Evolutionary conservation across 2,113 vertebrate species (phyloP), one percentile per base, ranked within the genome.

Genomic region (Typhlomys cinereus): DNA sequence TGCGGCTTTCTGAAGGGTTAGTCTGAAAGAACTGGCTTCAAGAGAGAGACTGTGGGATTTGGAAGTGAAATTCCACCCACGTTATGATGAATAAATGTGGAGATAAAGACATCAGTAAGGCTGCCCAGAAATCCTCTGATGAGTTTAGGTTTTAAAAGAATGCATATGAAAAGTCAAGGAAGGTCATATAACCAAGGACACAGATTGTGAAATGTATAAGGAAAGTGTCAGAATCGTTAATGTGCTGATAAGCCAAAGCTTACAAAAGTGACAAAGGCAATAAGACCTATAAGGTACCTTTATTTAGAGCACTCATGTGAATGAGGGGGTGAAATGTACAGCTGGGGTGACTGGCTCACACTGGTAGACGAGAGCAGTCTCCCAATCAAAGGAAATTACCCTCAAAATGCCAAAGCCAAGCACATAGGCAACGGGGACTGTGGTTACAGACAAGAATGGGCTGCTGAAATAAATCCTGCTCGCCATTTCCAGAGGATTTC

Each of bases 151-250:
- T 92, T 90, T 31, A 57, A 86, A 94, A 94, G 62, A 69, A 66
- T 54, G 84, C 41, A 34, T 66, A 48, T 46, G 54, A 34, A 71
- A 89, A 85, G 57, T 71, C 76, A 81, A 67, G 57, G 20, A 70
- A 87, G 66, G 80, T 59, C 66, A 46, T 5, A 54, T 39, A 95
- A 84, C 57, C 89, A 88, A 96, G 84, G 79, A 82, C 44, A 61
- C 39, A 34, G 44, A 81, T 59, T 52, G 54, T 87, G 89, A 91
- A 83, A 96, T 94, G 62, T 91, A 78, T 87, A 94, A 95, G 87
- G 79, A 95, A 89, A 92, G 81, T 91, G 95, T 95, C 95, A 96
- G 90, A 91, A 92, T 78, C 44, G 18, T 92, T 92, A 87, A 89
- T 87, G 62, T 4, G 9, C 67, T 25, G 71, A 59, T 91, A 85